Evolutionary conservation across 37 sponge, comb jelly and placozoan species (phyloP).

Genomic region (Halichondria panicea): DNA sequence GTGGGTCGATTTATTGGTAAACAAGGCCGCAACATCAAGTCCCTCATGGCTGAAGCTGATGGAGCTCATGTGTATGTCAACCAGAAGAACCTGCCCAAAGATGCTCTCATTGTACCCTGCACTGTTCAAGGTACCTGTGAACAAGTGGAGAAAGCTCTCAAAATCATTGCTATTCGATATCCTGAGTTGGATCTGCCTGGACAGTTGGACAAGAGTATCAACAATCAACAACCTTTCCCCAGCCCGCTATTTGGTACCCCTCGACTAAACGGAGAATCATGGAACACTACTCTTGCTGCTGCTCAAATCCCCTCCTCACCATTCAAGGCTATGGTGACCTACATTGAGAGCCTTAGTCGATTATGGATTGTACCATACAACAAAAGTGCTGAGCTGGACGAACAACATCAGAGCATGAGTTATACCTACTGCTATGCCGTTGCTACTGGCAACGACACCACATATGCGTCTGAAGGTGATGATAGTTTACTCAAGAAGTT

Average conservation of each 20-base stretch:
- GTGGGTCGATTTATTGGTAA: conserved; percentile 63
- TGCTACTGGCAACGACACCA: not conserved
- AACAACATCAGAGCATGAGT: conserved; percentile 59
- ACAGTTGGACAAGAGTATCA: not conserved
- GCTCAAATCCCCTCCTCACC: conserved; percentile 17
- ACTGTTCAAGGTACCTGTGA: conserved; percentile 31
- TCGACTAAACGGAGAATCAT: not conserved
- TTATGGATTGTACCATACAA: conserved; percentile 49
- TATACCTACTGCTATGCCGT: conserved; percentile 25
- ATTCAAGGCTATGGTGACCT: conserved; percentile 49
- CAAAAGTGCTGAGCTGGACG: conserved; percentile 22
- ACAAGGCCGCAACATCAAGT: conserved; percentile 62
- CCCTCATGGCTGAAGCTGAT: conserved; percentile 55
- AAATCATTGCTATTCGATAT: conserved; percentile 17
- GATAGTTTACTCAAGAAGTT: conserved; percentile 17
- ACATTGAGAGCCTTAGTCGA: conserved; percentile 47
- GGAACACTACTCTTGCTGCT: conserved; percentile 24
- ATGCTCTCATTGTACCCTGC: conserved; percentile 45
- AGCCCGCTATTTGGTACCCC: conserved; percentile 10
- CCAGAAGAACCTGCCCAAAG: conserved; percentile 48
- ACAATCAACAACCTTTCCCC: not conserved
- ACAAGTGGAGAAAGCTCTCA: conserved; percentile 38
- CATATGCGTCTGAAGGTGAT: conserved; percentile 16
- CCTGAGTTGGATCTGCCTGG: conserved; percentile 42
- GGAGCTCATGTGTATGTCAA: conserved; percentile 57